These are phyloP conservation scores for Pimpla rufipes DNA, from an alignment of 2,888 invertebrate species.

Conservation along the genomic window DNA sequence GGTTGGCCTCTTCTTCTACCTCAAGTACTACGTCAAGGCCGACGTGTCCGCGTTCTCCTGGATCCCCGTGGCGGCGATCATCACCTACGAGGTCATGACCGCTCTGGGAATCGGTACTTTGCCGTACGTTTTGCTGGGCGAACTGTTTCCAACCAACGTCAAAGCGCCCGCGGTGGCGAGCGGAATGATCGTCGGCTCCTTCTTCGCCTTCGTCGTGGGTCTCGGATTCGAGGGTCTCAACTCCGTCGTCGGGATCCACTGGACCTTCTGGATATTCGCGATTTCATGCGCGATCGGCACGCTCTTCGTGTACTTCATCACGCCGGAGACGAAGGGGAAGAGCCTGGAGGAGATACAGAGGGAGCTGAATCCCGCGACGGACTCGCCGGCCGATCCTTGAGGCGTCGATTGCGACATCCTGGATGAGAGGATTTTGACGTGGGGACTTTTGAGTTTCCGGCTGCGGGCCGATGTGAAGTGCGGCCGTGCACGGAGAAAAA, in stretches of 20 bases:
- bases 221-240: slow-evolving; percentile 87
- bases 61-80: slow-evolving; percentile 88
- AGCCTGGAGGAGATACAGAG: slow-evolving; percentile 87
- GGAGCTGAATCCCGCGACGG: slow-evolving; percentile 73
- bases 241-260: slow-evolving; percentile 86
- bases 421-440: too few species aligned
- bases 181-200: slow-evolving; percentile 88
- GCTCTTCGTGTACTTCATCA: slow-evolving; percentile 86
- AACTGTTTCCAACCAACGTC: slow-evolving; percentile 89
- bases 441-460: slow-evolving; percentile 51
- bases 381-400: slow-evolving; percentile 52
- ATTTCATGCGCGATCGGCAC: slow-evolving; percentile 86
- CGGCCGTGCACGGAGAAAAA: too few species aligned
- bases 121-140: slow-evolving; percentile 88
- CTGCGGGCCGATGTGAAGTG: slow-evolving; percentile 27
- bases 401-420: neutral
- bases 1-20: slow-evolving; percentile 87
- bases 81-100: slow-evolving; percentile 88
- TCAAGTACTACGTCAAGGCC: slow-evolving; percentile 86
- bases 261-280: slow-evolving; percentile 87
- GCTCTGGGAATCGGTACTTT: slow-evolving; percentile 89
- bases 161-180: slow-evolving; percentile 89
- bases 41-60: slow-evolving; percentile 86
- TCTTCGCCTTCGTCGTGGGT: slow-evolving; percentile 88
- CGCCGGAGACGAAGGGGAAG: slow-evolving; percentile 89